These are phyloP conservation scores for Deladenus siricidicola DNA, from an alignment of 2,888 invertebrate species.

Conservation along the genomic window DNA sequence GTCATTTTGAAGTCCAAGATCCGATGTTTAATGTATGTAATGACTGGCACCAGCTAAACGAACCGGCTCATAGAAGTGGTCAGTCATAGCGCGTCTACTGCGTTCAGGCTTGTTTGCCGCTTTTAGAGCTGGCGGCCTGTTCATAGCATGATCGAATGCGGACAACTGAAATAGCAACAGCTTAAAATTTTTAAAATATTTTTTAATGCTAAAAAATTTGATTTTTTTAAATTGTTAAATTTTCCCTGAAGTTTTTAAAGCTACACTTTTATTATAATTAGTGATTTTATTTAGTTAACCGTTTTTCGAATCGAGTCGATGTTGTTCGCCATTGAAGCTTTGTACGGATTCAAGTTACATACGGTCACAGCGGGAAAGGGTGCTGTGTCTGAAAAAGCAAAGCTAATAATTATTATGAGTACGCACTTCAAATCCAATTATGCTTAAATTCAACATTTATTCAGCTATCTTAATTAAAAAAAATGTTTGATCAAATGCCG, in stretches of 20 bases:
- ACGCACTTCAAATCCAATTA: too few relatives aligned
- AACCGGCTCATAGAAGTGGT: neutral
- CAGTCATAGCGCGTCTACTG: neutral
- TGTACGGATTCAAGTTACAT: conserved; percentile 51
- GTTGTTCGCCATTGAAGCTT: conserved; percentile 41
- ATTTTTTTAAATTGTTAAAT: too few relatives aligned
- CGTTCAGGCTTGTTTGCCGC: neutral
- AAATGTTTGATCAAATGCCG: too few relatives aligned
- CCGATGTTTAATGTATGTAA: too few relatives aligned
- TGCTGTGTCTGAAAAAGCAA: conserved; percentile 31
- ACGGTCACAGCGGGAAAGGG: conserved; percentile 51
- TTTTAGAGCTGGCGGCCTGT: conserved; percentile 33
- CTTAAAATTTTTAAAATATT: neutral
- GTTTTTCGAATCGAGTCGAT: conserved; percentile 46
- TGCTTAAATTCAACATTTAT: too few relatives aligned
- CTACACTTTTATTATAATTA: neutral
- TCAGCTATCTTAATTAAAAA: too few relatives aligned
- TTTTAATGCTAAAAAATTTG: neutral
- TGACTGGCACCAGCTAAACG: too few relatives aligned
- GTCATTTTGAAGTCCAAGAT: too few relatives aligned
- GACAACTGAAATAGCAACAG: conserved; percentile 27
- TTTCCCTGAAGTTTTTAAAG: too few relatives aligned
- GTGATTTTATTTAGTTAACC: conserved; percentile 22
- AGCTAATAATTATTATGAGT: too few relatives aligned
- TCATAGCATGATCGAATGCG: conserved; percentile 47